Conservation (phyloP, 2,113 vertebrate genomes). For the Hippolais icterina region DNA sequence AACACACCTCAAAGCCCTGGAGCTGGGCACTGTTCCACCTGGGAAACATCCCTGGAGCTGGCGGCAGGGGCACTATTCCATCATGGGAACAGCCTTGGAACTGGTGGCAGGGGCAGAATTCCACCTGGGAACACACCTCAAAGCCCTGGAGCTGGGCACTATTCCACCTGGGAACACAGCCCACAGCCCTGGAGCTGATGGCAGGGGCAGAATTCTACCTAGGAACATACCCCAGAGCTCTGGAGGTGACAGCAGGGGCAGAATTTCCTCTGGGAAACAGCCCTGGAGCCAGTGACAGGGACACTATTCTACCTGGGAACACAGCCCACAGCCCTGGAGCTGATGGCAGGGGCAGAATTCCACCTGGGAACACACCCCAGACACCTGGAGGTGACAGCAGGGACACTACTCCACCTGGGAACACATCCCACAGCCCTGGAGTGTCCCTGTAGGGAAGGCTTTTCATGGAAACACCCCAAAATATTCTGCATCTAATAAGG, state of each 20-base stretch:
- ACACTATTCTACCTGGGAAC: neutral
- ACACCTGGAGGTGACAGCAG: accelerated
- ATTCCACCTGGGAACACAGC: neutral
- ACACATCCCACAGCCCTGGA: neutral
- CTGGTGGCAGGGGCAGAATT: neutral
- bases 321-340: neutral
- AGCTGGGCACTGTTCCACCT: no score
- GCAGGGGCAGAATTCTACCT: neutral
- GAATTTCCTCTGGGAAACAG: neutral
- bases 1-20: neutral
- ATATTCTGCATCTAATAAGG: neutral
- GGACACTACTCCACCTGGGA: neutral
- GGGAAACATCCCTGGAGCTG: neutral
- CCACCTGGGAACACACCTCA: neutral
- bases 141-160: accelerated
- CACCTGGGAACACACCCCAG: accelerated
- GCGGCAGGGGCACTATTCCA: no score
- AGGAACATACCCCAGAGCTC: neutral
- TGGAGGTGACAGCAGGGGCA: neutral
- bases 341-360: neutral
- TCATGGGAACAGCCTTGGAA: no score
- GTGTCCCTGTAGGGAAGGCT: neutral
- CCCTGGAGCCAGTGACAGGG: accelerated
- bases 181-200: accelerated
- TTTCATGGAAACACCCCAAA: neutral